Evolutionary conservation across 2,797 vertebrate genomes (phyloP), one percentile per base, ranked within the genome.

Genomic region (Chaetodon trifasciatus): DNA sequence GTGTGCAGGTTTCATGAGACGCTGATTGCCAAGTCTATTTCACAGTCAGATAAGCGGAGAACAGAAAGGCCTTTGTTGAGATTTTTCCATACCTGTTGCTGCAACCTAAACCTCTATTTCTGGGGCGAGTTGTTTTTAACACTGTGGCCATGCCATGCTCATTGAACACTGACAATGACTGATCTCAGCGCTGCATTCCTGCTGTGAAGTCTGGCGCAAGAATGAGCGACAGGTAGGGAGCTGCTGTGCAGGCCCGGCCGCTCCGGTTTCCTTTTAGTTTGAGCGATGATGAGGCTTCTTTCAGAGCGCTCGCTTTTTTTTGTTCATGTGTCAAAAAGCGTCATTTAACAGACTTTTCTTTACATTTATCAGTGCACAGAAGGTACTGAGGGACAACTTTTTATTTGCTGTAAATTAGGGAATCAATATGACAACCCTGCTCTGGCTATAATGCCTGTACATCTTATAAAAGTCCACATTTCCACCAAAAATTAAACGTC

Each of bases 131-230:
- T 92, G 92, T 91, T 94, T 94, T 88, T 91, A 88, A 93, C 92
- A 86, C 91, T 87, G 91, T 80, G 89, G 76, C 91, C 86, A 65
- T 40, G 88, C 76, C 81, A 94, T 82, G 93, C 92, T 92, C 89
- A 70, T 81, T 93, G 93, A 94, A 76, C 93, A 94, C 86, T 77
- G 91, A 95, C 94, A 95, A 95, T 93, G 91, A 94, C 82, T n/a
- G 85, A 93, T 93, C 93, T 93, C 76, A 88, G 85, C 50, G 74
- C 88, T 21, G 81, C 93, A 95, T 95, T 95, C 94, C 94, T 93
- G 83, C 90, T 75, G 92, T 86, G 92, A 94, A 95, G 90, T 92
- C 90, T 93, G 93, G 78, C 86, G 79, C 86, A 67, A 77, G 89
- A 90, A 24, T 64, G 86, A 87, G 88, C 79, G 70, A 83, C 92